These are phyloP conservation scores for Ylistrum balloti DNA, from an alignment of 1,140 invertebrate species.

Conservation along the genomic window DNA sequence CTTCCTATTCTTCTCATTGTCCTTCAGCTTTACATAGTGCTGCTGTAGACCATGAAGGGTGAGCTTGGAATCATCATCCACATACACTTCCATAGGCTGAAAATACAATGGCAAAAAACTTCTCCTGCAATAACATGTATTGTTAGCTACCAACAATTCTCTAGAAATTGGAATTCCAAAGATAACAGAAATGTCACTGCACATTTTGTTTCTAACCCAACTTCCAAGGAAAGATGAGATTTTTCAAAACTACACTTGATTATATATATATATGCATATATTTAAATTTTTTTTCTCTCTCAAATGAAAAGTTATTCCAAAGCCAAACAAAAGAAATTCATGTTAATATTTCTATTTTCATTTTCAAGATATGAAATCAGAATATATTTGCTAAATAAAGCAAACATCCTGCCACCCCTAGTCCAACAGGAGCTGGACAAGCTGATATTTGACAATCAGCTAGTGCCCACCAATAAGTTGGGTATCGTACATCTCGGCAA, in stretches of 20 bases:
- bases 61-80: conserved; percentile 99
- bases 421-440: background rate
- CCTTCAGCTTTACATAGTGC: conserved; percentile 99
- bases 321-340: background rate
- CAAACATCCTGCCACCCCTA: background rate
- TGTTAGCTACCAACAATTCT: background rate
- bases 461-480: conserved; percentile 14
- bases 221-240: too few species aligned
- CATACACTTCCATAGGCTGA: conserved; percentile 99
- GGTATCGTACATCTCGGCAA: background rate
- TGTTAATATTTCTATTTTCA: background rate
- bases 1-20: conserved; percentile 99
- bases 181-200: too few species aligned
- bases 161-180: too few species aligned
- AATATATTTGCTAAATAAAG: background rate
- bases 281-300: too few species aligned
- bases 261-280: too few species aligned
- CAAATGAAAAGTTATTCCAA: too few species aligned
- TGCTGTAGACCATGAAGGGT: conserved; percentile 99
- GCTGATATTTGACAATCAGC: background rate
- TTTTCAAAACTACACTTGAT: too few species aligned
- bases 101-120: conserved; percentile 61
- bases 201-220: too few species aligned
- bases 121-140: conserved; percentile 42
- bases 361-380: background rate